These are phyloP conservation scores for Rhyzopertha dominica DNA, from an alignment of 1,140 invertebrate genomes.

Conservation along the genomic window DNA sequence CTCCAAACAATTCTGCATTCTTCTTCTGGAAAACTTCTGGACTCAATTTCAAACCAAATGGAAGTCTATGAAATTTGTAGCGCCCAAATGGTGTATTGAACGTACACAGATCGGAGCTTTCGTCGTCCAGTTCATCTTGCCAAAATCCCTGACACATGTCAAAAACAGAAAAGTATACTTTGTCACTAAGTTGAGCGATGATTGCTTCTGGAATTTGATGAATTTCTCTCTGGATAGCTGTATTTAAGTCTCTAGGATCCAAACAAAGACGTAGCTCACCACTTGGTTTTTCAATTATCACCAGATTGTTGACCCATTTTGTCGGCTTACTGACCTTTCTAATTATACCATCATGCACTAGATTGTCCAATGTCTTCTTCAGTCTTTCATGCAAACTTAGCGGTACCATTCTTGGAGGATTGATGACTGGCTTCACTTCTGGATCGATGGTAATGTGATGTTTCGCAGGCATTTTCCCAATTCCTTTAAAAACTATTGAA, in stretches of 20 bases:
- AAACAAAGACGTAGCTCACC: slow-evolving; percentile 22
- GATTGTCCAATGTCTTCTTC: slow-evolving; percentile 35
- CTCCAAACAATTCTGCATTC: slow-evolving; percentile 27
- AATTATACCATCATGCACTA: too few species aligned
- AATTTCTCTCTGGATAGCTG: slow-evolving; percentile 16
- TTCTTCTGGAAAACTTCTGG: slow-evolving; percentile 42
- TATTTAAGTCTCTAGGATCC: slow-evolving; percentile 19
- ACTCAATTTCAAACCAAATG: slow-evolving; percentile 41
- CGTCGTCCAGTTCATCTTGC: slow-evolving; percentile 23
- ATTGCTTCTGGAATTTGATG: slow-evolving; percentile 40
- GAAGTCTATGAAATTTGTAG: slow-evolving; percentile 33
- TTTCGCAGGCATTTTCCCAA: slow-evolving; percentile 7
- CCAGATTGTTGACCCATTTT: slow-evolving; percentile 44
- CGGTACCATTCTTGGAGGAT: slow-evolving; percentile 26
- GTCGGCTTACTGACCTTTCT: slow-evolving; percentile 38
- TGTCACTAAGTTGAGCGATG: slow-evolving; percentile 34
- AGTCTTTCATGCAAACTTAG: slow-evolving; percentile 30
- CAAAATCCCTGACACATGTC: slow-evolving; percentile 44
- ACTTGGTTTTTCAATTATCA: slow-evolving; percentile 27
- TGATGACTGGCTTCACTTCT: too few species aligned
- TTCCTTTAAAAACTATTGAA: slow-evolving; percentile 10
- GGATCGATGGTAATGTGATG: slow-evolving; percentile 2
- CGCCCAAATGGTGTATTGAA: slow-evolving; percentile 43
- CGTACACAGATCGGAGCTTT: slow-evolving; percentile 33
- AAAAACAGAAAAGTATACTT: slow-evolving; percentile 44